Evolutionary conservation across 2,888 invertebrate genomes (phyloP), one percentile per base, ranked within the genome.

Genomic region (Tachina lurida): DNA sequence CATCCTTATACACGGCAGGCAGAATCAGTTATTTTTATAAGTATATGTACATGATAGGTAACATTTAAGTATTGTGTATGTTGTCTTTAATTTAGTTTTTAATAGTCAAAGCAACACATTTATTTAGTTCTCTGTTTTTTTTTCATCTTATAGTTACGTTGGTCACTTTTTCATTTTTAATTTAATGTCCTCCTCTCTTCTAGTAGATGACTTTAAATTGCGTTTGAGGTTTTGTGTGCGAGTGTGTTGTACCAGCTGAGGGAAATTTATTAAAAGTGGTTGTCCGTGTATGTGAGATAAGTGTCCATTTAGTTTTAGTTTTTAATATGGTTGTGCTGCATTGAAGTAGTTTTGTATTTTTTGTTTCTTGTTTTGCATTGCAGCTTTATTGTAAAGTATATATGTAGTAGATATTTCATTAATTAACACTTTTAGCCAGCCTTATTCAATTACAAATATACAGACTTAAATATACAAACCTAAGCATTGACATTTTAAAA

Each of bases 361-460:
- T n/a, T 43, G 5, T 15, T 47, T 68, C 63, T 78, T 52, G 10
- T 41, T 15, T 47, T 31, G 13, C 17, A 56, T 22, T 74, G 49
- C 52, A 43, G 43, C 77, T 76, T 77, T 74, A 52, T 77, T 58
- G 58, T 56, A 68, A 17, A 65, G 75, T 41, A 76, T 76, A 70
- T 49, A 22, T 22, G 3, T 22, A 31, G 31, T 31, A 73, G 74
- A 86, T 86, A 83, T 86, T 83, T 86, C 83, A 83, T 86, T 86
- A 86, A 86, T 86, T 86, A 86, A 86, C 86, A 83, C 86, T 86
- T 84, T 83, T 60, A 83, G 86, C 67, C 83, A 84, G 67, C 73
- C 76, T 83, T 63, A 86, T 86, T 79, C 75, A 83, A 86, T 86
- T 83, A 80, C 76, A 19, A 41, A 47, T n/a, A 49, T 47, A 65